Evolutionary conservation across 2,113 vertebrate species (phyloP).

Genomic region (Emydura subglobosa): DNA sequence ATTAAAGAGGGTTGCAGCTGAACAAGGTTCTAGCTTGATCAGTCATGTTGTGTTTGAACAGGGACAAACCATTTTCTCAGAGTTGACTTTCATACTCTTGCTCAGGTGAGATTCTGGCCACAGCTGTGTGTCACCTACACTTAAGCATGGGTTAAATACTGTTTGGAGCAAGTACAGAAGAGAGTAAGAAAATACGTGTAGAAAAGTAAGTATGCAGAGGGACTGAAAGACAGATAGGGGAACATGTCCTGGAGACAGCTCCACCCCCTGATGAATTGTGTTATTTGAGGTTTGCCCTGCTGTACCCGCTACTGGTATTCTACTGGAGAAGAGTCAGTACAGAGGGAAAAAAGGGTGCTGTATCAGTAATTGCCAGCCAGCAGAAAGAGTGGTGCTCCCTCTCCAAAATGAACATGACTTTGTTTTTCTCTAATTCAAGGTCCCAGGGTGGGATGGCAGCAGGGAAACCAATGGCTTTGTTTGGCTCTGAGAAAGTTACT

Average conservation of each 20-base stretch:
- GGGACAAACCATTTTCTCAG: neutral
- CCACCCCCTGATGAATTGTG: neutral
- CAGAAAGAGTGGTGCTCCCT: neutral
- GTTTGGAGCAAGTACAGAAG: neutral
- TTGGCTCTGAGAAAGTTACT: conserved; percentile 59
- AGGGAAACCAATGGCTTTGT: conserved; percentile 57
- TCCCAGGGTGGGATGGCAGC: conserved; percentile 60
- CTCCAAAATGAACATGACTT: conserved; percentile 12
- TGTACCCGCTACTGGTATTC: accelerated
- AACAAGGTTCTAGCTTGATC: neutral
- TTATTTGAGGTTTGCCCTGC: neutral
- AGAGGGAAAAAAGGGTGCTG: neutral
- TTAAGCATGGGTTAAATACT: neutral
- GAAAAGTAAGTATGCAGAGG: neutral
- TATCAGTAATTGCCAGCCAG: neutral
- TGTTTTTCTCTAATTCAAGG: conserved; percentile 34
- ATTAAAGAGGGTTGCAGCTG: neutral
- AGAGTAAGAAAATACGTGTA: neutral
- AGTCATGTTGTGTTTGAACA: neutral
- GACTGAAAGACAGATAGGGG: neutral
- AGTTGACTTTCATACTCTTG: neutral
- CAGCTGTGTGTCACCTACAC: neutral
- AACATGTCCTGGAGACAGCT: neutral
- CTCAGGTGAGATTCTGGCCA: neutral
- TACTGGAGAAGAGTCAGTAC: neutral